A percentile compares a stretch with the other conserved stretches of the same genome.
Conservation (phyloP, 2,797 vertebrate species). For the Aphelocoma californica region DNA sequence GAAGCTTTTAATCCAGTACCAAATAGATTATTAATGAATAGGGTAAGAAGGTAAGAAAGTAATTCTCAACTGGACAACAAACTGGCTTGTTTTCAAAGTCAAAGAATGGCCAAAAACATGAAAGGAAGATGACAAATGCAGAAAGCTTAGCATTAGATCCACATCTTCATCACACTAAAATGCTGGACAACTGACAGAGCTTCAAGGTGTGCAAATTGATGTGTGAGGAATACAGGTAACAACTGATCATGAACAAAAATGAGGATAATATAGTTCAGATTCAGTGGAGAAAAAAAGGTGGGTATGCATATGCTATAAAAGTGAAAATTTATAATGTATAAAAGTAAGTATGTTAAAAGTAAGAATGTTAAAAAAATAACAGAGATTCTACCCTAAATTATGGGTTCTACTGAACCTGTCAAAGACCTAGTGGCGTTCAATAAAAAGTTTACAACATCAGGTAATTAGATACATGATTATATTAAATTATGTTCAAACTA, state of each 20-base stretch:
- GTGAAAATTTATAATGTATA: not conserved
- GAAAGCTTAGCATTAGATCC: not conserved
- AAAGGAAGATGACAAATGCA: not conserved
- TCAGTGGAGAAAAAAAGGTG: not conserved
- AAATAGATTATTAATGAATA: not conserved
- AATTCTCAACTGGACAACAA: not conserved
- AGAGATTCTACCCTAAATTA: not conserved
- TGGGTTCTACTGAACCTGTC: not conserved
- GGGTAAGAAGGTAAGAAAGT: not conserved
- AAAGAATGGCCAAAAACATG: not conserved
- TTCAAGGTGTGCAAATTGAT: not conserved
- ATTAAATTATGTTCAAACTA: not conserved
- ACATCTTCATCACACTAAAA: not conserved
- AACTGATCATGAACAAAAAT: not conserved
- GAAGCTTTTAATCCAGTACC: slow-evolving; percentile 20
- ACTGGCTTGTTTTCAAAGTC: not conserved
- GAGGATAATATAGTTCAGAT: not conserved
- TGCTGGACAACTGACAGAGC: not conserved
- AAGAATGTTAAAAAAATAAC: not conserved
- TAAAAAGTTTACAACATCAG: not conserved
- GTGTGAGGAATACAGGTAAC: not conserved
- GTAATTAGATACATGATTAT: not conserved
- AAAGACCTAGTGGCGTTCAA: not conserved
- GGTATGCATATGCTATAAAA: not conserved
- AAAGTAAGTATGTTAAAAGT: not conserved